A percentile compares a stretch with the other conserved stretches of the same genome.
These are phyloP conservation scores for Opisthocomus hoazin DNA, from an alignment of 2,113 vertebrate species.

Conservation along the genomic window DNA sequence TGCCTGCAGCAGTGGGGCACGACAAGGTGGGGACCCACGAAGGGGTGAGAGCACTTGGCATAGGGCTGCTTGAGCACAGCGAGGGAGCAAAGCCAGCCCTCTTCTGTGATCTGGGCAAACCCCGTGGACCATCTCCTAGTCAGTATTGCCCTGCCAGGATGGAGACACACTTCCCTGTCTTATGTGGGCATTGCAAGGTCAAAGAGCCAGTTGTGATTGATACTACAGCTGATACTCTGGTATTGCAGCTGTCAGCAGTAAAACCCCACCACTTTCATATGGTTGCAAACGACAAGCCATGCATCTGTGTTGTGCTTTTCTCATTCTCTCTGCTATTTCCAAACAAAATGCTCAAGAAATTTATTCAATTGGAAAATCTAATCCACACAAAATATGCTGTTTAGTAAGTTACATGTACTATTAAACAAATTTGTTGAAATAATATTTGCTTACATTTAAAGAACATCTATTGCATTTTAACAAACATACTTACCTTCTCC, in stretches of 20 bases:
- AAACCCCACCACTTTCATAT: background rate
- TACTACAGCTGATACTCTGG: background rate
- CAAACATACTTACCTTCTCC: background rate
- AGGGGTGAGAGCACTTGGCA: background rate
- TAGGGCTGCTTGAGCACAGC: accelerated
- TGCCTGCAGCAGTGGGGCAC: accelerated
- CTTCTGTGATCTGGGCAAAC: accelerated
- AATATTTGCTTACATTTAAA: background rate
- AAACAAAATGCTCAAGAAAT: background rate
- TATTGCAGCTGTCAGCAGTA: background rate
- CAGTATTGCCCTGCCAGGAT: accelerated
- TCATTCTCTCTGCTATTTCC: background rate
- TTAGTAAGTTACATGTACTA: background rate
- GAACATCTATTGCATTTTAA: background rate
- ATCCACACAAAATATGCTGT: background rate
- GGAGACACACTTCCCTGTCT: background rate
- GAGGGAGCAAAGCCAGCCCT: background rate
- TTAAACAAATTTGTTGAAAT: background rate
- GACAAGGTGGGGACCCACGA: background rate
- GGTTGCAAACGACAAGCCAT: background rate
- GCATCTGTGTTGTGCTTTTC: accelerated
- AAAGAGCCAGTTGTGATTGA: background rate
- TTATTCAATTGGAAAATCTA: background rate
- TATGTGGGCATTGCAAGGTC: background rate
- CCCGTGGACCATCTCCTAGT: accelerated